Evolutionary conservation across 2,797 vertebrate species (phyloP).

Genomic region (Linurgus olivaceus): DNA sequence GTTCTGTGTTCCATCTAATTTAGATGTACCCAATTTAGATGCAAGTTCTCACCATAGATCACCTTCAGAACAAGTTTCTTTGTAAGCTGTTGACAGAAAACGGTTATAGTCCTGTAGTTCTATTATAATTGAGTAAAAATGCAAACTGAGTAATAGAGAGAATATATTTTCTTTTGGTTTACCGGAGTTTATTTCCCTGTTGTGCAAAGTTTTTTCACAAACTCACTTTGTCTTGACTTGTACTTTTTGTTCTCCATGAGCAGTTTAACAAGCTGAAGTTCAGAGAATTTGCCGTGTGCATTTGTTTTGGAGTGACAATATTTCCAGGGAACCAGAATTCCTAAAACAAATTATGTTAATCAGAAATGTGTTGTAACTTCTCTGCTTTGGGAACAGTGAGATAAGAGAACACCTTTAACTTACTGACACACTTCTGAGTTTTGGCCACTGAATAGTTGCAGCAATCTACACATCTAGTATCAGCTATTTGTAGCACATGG

Average conservation of each 20-base stretch:
- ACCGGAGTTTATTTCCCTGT: constrained; percentile 5
- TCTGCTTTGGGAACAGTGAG: neutral
- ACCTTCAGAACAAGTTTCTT: constrained; percentile 45
- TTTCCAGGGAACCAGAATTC: constrained; percentile 34
- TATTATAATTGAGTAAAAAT: constrained; percentile 21
- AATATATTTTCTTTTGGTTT: constrained; percentile 6
- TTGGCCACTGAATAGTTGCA: neutral
- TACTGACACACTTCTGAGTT: constrained; percentile 45
- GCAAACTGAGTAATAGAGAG: neutral
- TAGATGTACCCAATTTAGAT: constrained; percentile 43
- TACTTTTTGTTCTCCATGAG: neutral
- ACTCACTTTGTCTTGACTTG: neutral
- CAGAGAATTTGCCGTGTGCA: neutral
- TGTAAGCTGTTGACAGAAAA: constrained; percentile 56
- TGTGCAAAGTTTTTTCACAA: neutral
- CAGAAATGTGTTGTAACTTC: neutral
- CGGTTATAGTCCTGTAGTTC: constrained; percentile 47
- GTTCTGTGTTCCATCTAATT: constrained; percentile 35
- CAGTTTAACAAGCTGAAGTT: neutral
- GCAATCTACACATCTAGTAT: neutral
- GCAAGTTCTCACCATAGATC: constrained; percentile 45
- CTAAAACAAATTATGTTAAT: constrained; percentile 27
- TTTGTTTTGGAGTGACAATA: neutral
- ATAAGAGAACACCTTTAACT: constrained; percentile 44
- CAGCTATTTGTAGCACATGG: neutral